phyloP scores from a whole-genome alignment of 2,888 invertebrate species.

The Tupiocoris notatus region DNA sequence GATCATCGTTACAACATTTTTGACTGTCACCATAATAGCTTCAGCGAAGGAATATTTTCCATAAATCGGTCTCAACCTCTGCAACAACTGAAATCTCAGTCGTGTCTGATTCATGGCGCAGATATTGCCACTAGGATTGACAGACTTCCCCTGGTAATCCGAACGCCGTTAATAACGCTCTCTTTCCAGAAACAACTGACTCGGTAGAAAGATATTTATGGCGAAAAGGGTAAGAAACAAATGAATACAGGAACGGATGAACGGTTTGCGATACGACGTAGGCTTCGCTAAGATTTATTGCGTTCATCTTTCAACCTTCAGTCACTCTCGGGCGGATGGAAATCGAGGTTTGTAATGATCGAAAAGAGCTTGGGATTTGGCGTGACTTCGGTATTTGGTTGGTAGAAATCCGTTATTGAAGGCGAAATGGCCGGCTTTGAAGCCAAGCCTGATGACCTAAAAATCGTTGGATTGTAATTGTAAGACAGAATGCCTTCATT shows the following conservation, averaged over 20 bases:
- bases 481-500: no score
- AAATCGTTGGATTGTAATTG: no score
- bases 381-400: no score
- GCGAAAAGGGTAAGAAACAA: neutral
- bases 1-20: neutral
- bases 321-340: neutral
- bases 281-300: neutral
- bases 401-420: no score
- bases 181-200: neutral
- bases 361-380: no score
- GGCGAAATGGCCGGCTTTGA: no score
- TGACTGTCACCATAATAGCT: neutral
- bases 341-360: neutral
- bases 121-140: neutral
- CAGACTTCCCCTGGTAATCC: neutral
- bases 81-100: neutral
- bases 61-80: neutral
- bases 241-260: neutral
- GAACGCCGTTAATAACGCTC: neutral
- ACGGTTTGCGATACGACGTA: neutral
- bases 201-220: neutral
- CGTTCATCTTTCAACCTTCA: neutral
- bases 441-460: no score
- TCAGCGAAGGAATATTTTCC: neutral
- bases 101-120: neutral